Base-by-base conservation (phyloP, 1,140 invertebrate species). In the Hyposmocoma kahamanoa region DNA sequence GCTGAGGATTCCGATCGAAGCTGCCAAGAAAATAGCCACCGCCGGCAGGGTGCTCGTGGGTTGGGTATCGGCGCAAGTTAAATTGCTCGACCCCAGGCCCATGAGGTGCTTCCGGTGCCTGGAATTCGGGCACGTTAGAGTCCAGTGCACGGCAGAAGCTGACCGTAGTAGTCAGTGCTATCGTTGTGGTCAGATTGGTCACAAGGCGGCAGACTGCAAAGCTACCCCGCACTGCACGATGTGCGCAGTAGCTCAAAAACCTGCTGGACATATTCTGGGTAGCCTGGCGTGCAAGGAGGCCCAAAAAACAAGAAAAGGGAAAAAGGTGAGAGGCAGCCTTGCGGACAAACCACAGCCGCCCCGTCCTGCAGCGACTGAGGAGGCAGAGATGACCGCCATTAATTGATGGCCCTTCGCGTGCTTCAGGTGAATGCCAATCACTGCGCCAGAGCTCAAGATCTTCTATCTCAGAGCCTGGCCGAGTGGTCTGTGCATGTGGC, bases 401-500 rank as follows among this genome's bases (percentile, higher is more conserved):
- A 15, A 15, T n/a, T 4, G 5, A 6, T n/a, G 22, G 44, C 22
- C 36, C 8, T 19, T n/a, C 3, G 18, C 8, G 0, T 53, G 10
- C 30, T 54, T 0, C 51, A 53, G 21, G 26, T 26, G 9, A 53
- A 53, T 24, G 22, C 42, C 11, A 47, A 53, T 22, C 52, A 54
- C 41, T 49, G 10, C 13, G 45, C 41, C n/a, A 36, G 45, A 1
- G 52, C 52, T 15, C 52, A 54, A 30, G 52, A 54, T n/a, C 41
- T 54, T 2, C n/a, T 54, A 9, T 11, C 88, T 3, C 90, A 67
- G 17, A 91, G 53, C 56, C 90, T 91, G 2, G 88, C 80, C 26
- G 87, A 67, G 56, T 87, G 80, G 87, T 89, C 91, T 49, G 89
- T 88, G 22, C 80, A 75, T 15, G 78, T 84, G 0, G 87, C 83